These are phyloP conservation scores for Cephus pulcher DNA, from an alignment of 2,888 invertebrate species.

Conservation along the genomic window DNA sequence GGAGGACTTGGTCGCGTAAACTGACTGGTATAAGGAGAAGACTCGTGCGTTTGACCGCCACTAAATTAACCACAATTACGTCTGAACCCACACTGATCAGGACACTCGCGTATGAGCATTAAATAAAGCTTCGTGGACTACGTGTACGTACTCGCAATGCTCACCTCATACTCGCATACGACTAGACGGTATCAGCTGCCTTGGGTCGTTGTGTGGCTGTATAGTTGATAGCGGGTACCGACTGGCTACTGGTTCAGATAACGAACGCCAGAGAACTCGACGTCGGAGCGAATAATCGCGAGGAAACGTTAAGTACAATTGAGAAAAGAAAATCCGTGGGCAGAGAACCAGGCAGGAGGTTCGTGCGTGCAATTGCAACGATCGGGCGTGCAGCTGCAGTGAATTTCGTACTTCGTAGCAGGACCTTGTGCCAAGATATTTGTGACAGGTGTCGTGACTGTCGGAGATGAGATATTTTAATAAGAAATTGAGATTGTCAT, in stretches of 20 bases:
- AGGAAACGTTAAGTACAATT: background rate
- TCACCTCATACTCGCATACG: background rate
- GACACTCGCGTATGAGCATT: background rate
- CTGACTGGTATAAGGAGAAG: conserved; percentile 3
- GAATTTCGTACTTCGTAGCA: background rate
- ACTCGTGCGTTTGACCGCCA: conserved; percentile 18
- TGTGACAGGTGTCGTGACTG: background rate
- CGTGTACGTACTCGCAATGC: background rate
- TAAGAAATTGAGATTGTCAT: background rate
- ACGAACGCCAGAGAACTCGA: background rate
- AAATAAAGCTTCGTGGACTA: background rate
- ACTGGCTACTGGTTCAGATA: background rate
- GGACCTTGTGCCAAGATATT: background rate
- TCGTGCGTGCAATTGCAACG: background rate
- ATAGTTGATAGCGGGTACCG: background rate
- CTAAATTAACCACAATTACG: conserved; percentile 62
- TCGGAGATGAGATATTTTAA: background rate
- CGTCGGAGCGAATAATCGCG: background rate
- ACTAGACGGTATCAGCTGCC: conserved; percentile 3
- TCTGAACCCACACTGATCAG: conserved; percentile 7
- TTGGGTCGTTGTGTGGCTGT: background rate
- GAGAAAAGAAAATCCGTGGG: background rate
- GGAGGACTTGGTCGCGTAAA: conserved; percentile 12
- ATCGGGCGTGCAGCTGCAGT: background rate
- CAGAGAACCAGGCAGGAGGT: background rate